A percentile compares a stretch with the other conserved stretches of the same genome.
phyloP scores from a whole-genome alignment of 2,797 vertebrate species.

The Karalla daura region DNA sequence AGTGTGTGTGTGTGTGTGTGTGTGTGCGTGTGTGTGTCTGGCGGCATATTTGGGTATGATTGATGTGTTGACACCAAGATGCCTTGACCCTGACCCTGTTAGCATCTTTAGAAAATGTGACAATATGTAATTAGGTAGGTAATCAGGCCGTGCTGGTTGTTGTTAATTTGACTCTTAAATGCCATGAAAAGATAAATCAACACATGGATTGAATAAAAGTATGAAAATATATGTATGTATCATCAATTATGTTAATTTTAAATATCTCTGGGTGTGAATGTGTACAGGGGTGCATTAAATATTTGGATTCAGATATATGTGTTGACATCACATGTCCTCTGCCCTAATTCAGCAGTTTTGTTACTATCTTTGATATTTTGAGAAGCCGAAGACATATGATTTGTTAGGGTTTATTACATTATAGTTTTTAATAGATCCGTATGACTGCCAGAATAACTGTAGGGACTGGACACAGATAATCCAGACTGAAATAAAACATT shows the following conservation, averaged over 20 bases:
- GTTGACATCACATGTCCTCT: neutral
- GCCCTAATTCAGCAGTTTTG: neutral
- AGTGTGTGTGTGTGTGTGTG: neutral
- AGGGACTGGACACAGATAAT: neutral
- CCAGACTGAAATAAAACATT: neutral
- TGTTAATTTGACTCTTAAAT: no score
- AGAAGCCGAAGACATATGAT: neutral
- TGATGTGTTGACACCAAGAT: neutral
- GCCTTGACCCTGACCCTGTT: neutral
- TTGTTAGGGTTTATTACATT: neutral
- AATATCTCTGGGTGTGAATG: neutral
- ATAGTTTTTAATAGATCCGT: neutral
- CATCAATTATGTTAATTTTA: no score
- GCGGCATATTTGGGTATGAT: neutral
- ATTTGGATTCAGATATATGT: neutral
- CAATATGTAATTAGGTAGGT: no score
- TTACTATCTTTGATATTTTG: neutral
- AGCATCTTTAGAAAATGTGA: no score
- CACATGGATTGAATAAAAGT: no score
- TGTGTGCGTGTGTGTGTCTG: neutral
- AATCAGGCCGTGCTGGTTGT: no score
- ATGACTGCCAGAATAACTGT: neutral
- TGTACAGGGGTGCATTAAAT: neutral
- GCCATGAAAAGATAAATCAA: no score
- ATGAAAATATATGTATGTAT: no score